A percentile compares a stretch with the other conserved stretches of the same genome.
phyloP scores from a whole-genome alignment of 30 jellyfish, hydroid and myxozoan genomes.

The Clytia hemisphaerica region DNA sequence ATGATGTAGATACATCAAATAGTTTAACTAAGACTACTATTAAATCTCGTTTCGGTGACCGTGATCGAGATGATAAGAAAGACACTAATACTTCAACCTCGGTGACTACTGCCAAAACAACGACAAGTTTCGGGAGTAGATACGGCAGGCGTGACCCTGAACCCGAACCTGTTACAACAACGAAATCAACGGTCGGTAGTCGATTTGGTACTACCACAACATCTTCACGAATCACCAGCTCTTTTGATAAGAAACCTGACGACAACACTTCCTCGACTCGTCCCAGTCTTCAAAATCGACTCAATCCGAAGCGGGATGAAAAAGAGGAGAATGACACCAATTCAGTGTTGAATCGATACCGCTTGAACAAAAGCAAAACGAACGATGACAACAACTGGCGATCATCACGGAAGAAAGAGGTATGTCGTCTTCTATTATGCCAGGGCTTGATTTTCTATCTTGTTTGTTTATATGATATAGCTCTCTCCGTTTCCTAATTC shows the following conservation, averaged over 20 bases:
- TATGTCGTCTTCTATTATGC: too few species aligned
- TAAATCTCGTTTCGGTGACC: too few species aligned
- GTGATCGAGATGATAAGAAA: constrained; percentile 23
- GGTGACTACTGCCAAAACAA: not conserved
- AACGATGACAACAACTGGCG: too few species aligned
- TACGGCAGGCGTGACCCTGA: too few species aligned
- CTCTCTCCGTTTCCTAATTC: too few species aligned
- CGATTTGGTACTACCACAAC: not conserved
- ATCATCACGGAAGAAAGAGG: too few species aligned
- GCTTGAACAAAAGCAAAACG: not conserved
- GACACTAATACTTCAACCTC: not conserved
- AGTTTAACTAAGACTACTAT: too few species aligned
- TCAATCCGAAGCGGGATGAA: constrained; percentile 44
- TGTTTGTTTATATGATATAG: too few species aligned
- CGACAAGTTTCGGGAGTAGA: not conserved
- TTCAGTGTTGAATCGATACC: not conserved
- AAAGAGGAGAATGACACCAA: constrained; percentile 26
- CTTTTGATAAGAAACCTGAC: too few species aligned
- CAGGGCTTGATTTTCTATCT: too few species aligned
- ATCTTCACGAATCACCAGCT: not conserved
- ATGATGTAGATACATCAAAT: not conserved
- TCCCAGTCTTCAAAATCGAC: constrained; percentile 26
- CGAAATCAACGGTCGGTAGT: not conserved
- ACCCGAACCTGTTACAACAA: not conserved
- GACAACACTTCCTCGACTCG: constrained; percentile 39